These are phyloP conservation scores for Galago senegalensis DNA, from an alignment of 2,797 vertebrate species.

Conservation along the genomic window DNA sequence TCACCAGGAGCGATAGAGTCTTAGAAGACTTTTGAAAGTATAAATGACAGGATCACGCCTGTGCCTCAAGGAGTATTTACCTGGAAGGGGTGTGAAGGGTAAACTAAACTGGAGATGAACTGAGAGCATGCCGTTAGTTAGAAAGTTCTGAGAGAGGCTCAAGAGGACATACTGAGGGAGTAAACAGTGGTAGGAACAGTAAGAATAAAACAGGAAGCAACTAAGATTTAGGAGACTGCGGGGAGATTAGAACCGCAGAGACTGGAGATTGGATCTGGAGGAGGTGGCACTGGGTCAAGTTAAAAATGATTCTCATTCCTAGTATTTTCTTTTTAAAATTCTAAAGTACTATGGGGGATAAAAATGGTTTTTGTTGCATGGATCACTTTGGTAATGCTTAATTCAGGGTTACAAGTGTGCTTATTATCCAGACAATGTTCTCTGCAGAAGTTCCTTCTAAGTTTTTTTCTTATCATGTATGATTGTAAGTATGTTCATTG, in stretches of 20 bases:
- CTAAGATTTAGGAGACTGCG: background rate
- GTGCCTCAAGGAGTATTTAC: background rate
- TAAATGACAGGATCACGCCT: background rate
- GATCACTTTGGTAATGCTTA: no score
- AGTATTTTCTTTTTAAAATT: no score
- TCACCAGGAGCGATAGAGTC: background rate
- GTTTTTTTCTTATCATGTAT: background rate
- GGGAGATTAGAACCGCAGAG: background rate
- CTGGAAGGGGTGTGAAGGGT: background rate
- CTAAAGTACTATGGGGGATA: no score
- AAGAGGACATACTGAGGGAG: background rate
- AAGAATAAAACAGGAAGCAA: background rate
- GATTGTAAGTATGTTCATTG: background rate
- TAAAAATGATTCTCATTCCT: background rate
- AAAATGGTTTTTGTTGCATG: no score
- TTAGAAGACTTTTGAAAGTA: background rate
- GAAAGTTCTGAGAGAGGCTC: background rate
- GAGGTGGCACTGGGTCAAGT: background rate
- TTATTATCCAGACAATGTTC: no score
- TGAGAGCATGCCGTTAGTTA: background rate
- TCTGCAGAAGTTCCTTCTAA: background rate
- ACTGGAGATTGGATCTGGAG: background rate
- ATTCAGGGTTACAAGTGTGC: no score
- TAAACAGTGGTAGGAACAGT: background rate
- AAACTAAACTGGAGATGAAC: background rate